Conservation (phyloP, 1,140 invertebrate species). For the Steinernema feltiae region DNA sequence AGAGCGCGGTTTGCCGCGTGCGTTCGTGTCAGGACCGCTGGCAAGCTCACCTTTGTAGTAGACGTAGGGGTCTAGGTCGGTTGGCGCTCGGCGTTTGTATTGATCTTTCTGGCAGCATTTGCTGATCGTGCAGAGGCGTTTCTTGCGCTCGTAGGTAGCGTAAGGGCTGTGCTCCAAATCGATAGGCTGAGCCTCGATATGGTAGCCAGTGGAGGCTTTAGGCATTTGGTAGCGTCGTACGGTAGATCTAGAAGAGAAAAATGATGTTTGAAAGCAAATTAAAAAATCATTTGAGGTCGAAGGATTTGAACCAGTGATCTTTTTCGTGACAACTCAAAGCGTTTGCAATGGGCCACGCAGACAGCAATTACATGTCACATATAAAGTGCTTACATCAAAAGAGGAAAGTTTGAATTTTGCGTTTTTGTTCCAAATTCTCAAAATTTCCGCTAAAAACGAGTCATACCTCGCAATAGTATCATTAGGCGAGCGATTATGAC, state of each 20-base stretch:
- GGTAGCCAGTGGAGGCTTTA: not conserved
- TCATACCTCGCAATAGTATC: constrained; percentile 25
- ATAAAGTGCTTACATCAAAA: too few species aligned
- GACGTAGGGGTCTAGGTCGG: constrained; percentile 29
- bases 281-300: too few species aligned
- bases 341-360: too few species aligned
- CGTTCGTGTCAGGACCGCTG: constrained; percentile 2
- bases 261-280: too few species aligned
- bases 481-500: constrained; percentile 40
- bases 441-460: too few species aligned
- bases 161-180: not conserved
- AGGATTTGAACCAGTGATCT: too few species aligned
- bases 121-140: constrained; percentile 25
- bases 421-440: not conserved
- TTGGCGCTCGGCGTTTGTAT: constrained; percentile 23
- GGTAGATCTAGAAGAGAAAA: not conserved
- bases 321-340: too few species aligned
- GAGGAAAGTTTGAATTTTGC: not conserved
- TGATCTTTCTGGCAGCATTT: constrained; percentile 40
- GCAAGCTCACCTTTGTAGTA: constrained; percentile 12
- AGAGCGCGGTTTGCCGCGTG: constrained; percentile 7
- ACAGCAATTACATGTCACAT: too few species aligned
- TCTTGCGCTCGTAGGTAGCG: constrained; percentile 19
- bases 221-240: constrained; percentile 6
- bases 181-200: not conserved